Evolutionary conservation across 1,140 invertebrate genomes (phyloP).

Genomic region (Bombus affinis): DNA sequence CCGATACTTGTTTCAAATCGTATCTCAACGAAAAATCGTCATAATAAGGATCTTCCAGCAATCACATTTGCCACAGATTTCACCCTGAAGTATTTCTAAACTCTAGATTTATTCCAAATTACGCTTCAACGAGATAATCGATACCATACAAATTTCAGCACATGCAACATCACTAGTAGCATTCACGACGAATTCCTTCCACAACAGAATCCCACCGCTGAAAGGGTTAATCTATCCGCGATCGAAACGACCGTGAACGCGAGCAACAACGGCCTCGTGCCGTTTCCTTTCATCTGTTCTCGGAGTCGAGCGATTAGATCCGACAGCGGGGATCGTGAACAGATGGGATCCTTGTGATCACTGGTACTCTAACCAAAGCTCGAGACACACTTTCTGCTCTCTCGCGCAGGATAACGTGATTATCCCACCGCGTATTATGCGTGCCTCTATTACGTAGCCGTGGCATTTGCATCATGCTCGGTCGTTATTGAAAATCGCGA

Average conservation of each 20-base stretch:
- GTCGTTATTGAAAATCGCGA: constrained; percentile 66
- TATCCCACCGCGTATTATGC: constrained; percentile 28
- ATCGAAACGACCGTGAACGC: constrained; percentile 19
- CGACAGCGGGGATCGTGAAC: constrained; percentile 23
- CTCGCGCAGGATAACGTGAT: constrained; percentile 47
- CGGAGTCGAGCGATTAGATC: constrained; percentile 11
- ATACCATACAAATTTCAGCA: background rate
- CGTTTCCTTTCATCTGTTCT: constrained; percentile 22
- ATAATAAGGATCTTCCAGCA: too few species aligned
- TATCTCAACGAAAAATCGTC: too few species aligned
- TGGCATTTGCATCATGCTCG: constrained; percentile 42
- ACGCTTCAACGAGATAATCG: background rate
- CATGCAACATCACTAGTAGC: background rate
- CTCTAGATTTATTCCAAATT: background rate
- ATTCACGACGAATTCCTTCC: background rate
- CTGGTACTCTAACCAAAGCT: background rate
- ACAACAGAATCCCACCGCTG: background rate
- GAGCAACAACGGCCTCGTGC: constrained; percentile 23
- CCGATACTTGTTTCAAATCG: too few species aligned
- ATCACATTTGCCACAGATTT: background rate
- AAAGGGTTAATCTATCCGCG: constrained; percentile 11
- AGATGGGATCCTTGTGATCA: constrained; percentile 10
- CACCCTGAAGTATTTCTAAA: background rate
- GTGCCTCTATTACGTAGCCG: constrained; percentile 43
- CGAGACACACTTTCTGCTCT: constrained; percentile 45